Evolutionary conservation across 2,888 invertebrate genomes (phyloP).

Genomic region (Apodemia duryi): DNA sequence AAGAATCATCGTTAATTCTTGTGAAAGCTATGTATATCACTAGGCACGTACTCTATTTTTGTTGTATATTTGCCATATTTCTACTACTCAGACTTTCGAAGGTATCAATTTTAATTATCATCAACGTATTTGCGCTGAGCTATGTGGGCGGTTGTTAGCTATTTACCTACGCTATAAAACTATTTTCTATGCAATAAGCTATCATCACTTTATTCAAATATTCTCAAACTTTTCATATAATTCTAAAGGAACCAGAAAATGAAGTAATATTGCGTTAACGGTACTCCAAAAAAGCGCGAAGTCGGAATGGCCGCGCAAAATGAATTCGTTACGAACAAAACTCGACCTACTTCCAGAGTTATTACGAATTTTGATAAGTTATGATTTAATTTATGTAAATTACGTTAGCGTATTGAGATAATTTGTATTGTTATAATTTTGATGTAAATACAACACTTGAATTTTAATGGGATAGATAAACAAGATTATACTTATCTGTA

Average conservation of each 20-base stretch:
- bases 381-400: constrained; percentile 35
- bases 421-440: constrained; percentile 6
- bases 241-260: constrained; percentile 4
- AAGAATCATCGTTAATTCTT: too few species aligned
- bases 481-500: too few species aligned
- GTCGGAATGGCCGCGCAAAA: constrained; percentile 39
- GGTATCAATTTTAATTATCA: too few species aligned
- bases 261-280: constrained; percentile 29
- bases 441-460: not conserved
- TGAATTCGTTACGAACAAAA: constrained; percentile 51
- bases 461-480: not conserved
- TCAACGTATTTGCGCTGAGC: too few species aligned
- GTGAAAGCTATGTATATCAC: too few species aligned
- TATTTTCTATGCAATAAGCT: not conserved
- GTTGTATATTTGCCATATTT: too few species aligned
- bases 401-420: constrained; percentile 19
- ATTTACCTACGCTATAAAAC: not conserved
- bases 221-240: not conserved
- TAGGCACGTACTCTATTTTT: too few species aligned
- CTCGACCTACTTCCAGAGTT: constrained; percentile 48
- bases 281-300: constrained; percentile 41
- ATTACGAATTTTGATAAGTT: constrained; percentile 29
- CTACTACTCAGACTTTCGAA: too few species aligned
- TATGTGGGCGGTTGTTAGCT: too few species aligned
- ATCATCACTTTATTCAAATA: not conserved